Percentiles rank a stretch among this genome's conserved stretches.
Evolutionary conservation across 2,113 vertebrate species (phyloP).

Genomic region (Stercorarius parasiticus): DNA sequence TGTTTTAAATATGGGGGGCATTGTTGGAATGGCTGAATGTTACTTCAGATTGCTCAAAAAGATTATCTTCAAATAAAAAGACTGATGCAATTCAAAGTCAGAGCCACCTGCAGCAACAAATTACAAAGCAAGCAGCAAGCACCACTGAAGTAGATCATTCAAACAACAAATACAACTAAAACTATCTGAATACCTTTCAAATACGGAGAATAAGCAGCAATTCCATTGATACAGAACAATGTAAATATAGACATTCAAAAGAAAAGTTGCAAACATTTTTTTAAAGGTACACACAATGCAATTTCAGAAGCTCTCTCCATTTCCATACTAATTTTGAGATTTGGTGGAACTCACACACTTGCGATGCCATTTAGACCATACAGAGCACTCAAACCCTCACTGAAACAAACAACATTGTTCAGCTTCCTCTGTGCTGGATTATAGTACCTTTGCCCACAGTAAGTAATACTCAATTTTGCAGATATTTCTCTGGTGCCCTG

Average conservation of each 20-base stretch:
- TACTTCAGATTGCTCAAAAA: not conserved
- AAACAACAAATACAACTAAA: constrained; percentile 37
- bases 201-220: constrained; percentile 5
- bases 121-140: constrained; percentile 23
- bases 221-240: not conserved
- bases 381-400: not conserved
- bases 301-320: not conserved
- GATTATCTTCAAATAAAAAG: not conserved
- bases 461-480: not conserved
- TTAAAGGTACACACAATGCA: not conserved
- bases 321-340: constrained; percentile 7
- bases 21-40: not conserved
- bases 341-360: not conserved
- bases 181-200: constrained; percentile 3
- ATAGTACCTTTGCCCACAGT: not conserved
- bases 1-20: not conserved
- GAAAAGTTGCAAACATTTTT: not conserved
- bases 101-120: constrained; percentile 11
- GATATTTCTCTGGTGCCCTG: not conserved
- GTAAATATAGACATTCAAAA: constrained; percentile 26
- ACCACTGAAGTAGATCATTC: not conserved
- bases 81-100: not conserved
- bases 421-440: not conserved
- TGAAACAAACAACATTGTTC: not conserved
- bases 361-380: not conserved